Evolutionary conservation across 2,888 invertebrate genomes (phyloP), one percentile per base, ranked within the genome.

Genomic region (Schrankia costaestrigalis): DNA sequence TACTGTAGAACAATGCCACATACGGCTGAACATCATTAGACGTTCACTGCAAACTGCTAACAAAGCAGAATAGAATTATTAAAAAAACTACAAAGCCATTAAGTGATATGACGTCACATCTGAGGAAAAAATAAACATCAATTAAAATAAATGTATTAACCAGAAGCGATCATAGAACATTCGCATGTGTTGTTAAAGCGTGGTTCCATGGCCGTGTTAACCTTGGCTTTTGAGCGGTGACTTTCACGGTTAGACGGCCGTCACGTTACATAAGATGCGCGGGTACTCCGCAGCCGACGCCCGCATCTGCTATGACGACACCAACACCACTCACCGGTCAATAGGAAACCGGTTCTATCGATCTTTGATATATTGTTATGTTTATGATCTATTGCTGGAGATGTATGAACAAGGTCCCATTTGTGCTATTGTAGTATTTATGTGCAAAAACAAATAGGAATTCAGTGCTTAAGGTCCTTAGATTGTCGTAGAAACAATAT

Each of bases 161-260:
- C 58, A 69, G 71, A 72, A 70, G 70, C 68, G 64, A 64, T 70
- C 70, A 66, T 77, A 73, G 77, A 77, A 70, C 74, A 73, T 79
- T 82, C 74, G 83, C 83, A 78, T 82, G 74, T 76, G 77, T 70
- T 65, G 76, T 71, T 64, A 60, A 66, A 67, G 47, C 71, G 65
- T 68, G 69, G 63, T 71, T 67, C 74, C 81, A 81, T 76, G 82
- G 85, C 77, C 82, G 66, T 64, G 74, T 63, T 84, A 84, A 86
- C 87, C 87, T 87, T 87, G 87, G 86, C 84, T 85, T 85, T 86
- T 85, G 84, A 85, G 79, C 78, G 81, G 79, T 73, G 78, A 86
- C 87, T 87, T 87, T 87, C 87, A 87, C 86, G 87, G 86, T 87
- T 86, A 85, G 85, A 80, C 82, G 77, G 81, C 65, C 73, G 79